Evolutionary conservation across 2,888 invertebrate species (phyloP).

Genomic region (Microdon myrmicae): DNA sequence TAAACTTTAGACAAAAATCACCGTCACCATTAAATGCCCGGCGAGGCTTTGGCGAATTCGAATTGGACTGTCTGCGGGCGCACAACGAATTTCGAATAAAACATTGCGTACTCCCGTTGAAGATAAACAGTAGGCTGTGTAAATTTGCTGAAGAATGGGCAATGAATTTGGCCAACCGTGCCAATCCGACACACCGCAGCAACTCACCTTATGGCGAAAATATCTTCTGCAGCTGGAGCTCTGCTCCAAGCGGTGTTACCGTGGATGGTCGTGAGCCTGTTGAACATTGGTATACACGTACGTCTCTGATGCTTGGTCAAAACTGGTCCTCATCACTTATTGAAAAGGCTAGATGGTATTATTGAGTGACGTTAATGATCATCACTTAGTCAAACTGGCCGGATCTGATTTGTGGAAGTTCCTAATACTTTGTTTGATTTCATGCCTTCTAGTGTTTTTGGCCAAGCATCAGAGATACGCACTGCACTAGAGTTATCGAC

Average conservation of each 20-base stretch:
- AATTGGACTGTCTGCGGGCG: constrained; percentile 75
- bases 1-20: constrained; percentile 55
- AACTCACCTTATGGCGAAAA: constrained; percentile 85
- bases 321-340: too few relatives aligned
- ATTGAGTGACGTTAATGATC: too few relatives aligned
- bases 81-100: constrained; percentile 77
- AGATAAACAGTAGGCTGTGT: constrained; percentile 74
- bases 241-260: constrained; percentile 68
- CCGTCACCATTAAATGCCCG: constrained; percentile 63
- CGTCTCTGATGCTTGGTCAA: background rate
- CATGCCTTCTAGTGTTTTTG: too few relatives aligned
- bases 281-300: constrained; percentile 66
- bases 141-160: constrained; percentile 81
- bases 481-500: too few relatives aligned
- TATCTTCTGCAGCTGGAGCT: constrained; percentile 81
- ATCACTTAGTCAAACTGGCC: too few relatives aligned
- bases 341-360: too few relatives aligned
- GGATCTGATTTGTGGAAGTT: too few relatives aligned
- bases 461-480: too few relatives aligned
- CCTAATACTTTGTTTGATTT: too few relatives aligned
- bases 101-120: constrained; percentile 76
- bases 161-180: constrained; percentile 72
- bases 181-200: constrained; percentile 77
- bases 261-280: constrained; percentile 67
- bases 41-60: constrained; percentile 68